These are phyloP conservation scores for Dendrolimus pini DNA, from an alignment of 2,888 invertebrate genomes.

Conservation along the genomic window DNA sequence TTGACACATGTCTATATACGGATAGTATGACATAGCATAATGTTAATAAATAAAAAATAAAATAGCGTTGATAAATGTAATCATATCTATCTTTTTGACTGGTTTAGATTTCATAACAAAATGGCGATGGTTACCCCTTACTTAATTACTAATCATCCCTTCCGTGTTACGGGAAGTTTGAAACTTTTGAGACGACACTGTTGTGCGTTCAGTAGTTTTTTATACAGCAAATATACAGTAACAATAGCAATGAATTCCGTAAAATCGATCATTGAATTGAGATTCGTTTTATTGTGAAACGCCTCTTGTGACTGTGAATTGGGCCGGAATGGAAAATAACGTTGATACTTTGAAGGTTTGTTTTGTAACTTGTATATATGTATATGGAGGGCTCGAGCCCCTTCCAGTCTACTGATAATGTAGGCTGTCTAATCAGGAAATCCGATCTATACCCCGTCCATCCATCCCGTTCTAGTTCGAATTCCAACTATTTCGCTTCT, in stretches of 20 bases:
- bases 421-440: constrained; percentile 1
- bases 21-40: too few relatives aligned
- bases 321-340: neutral
- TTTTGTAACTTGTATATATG: neutral
- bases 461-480: constrained; percentile 1
- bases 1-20: too few relatives aligned
- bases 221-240: neutral
- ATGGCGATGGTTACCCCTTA: too few relatives aligned
- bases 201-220: too few relatives aligned
- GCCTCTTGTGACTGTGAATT: neutral
- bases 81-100: too few relatives aligned
- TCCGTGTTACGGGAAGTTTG: too few relatives aligned
- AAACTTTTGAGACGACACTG: too few relatives aligned
- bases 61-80: too few relatives aligned
- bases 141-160: too few relatives aligned
- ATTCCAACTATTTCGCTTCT: neutral
- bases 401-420: constrained; percentile 1
- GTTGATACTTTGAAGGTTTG: neutral
- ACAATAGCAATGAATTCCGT: neutral
- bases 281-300: neutral
- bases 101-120: too few relatives aligned
- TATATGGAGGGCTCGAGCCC: neutral
- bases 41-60: too few relatives aligned
- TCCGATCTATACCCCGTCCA: neutral
- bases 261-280: neutral